Percentiles rank a stretch among this genome's conserved stretches.
Evolutionary conservation across 1,140 invertebrate species (phyloP).

Genomic region (Capitella teleta): DNA sequence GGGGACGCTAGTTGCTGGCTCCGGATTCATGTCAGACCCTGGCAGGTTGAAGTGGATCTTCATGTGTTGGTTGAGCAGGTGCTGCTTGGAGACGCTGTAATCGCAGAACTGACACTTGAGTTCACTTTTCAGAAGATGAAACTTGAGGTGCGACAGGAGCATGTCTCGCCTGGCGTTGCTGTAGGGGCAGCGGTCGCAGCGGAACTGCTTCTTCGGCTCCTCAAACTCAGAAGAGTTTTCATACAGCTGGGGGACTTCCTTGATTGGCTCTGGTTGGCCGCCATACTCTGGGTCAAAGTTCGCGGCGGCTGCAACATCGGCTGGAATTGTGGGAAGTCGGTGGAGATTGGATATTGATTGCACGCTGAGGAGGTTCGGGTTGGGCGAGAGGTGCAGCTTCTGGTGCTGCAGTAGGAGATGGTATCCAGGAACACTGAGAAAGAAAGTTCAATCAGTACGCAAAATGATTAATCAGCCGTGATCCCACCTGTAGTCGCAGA

Average conservation of each 20-base stretch:
- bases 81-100: constrained; percentile 63
- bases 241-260: constrained; percentile 27
- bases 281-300: constrained; percentile 24
- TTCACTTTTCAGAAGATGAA: constrained; percentile 48
- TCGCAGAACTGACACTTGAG: constrained; percentile 71
- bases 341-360: constrained; percentile 35
- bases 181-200: constrained; percentile 69
- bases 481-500: constrained; percentile 82
- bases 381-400: constrained; percentile 33
- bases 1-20: no score
- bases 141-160: constrained; percentile 60
- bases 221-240: constrained; percentile 24
- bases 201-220: constrained; percentile 42
- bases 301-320: constrained; percentile 33
- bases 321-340: constrained; percentile 29
- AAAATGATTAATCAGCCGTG: no score
- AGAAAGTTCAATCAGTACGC: no score
- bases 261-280: no score
- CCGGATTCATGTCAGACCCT: not conserved
- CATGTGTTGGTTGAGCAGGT: constrained; percentile 66
- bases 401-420: constrained; percentile 34
- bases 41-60: constrained; percentile 59
- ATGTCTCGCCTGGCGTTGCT: constrained; percentile 58
- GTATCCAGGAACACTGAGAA: constrained; percentile 57
- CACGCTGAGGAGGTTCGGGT: constrained; percentile 34